phyloP scores from a whole-genome alignment of 2,113 vertebrate species.

The Ictalurus furcatus region DNA sequence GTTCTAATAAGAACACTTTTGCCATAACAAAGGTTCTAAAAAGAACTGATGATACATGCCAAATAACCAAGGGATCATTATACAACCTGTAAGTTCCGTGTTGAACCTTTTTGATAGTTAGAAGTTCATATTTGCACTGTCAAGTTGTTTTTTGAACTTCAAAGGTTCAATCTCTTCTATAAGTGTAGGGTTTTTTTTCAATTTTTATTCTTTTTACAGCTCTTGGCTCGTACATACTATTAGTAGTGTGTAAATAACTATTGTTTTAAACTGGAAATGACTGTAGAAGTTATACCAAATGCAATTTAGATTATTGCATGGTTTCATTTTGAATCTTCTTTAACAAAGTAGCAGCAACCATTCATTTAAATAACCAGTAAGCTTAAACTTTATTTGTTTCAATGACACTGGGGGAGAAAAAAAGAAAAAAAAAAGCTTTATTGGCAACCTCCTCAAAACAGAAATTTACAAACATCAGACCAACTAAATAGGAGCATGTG shows the following conservation, averaged over 20 bases:
- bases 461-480: conserved; percentile 69
- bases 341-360: not conserved
- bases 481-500: conserved; percentile 70
- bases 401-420: conserved; percentile 59
- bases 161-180: too few species aligned
- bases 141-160: too few species aligned
- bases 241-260: not conserved
- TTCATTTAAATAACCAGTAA: conserved; percentile 1
- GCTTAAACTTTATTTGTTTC: conserved; percentile 35
- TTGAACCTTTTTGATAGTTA: too few species aligned
- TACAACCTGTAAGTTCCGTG: too few species aligned
- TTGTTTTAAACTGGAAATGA: not conserved
- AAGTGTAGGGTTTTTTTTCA: too few species aligned
- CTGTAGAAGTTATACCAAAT: not conserved
- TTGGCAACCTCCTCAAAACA: conserved; percentile 72
- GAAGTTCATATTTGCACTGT: too few species aligned
- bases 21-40: too few species aligned
- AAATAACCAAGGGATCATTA: too few species aligned
- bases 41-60: too few species aligned
- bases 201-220: not conserved
- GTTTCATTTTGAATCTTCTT: not conserved
- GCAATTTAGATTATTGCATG: not conserved
- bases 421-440: conserved; percentile 75
- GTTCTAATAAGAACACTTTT: too few species aligned
- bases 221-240: not conserved